Evolutionary conservation across 1,140 invertebrate species (phyloP).

Genomic region (Triops cancriformis): DNA sequence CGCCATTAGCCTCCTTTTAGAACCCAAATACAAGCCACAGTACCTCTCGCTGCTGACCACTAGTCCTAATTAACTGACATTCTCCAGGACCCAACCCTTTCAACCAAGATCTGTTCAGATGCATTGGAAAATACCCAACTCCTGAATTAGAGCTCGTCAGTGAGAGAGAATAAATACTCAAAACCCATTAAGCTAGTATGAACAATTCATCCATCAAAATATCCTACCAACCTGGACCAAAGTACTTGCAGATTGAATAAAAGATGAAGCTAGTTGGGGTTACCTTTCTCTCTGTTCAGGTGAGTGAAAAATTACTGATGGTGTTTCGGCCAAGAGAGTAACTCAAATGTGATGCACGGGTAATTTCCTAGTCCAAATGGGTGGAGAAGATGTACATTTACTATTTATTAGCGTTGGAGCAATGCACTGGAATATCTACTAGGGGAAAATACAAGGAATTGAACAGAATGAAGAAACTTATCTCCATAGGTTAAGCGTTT

Average conservation of each 20-base stretch:
- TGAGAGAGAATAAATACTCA: not conserved
- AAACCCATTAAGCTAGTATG: not conserved
- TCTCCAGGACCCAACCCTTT: not conserved
- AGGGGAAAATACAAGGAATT: too few relatives aligned
- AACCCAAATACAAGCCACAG: not conserved
- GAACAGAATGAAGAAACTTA: too few relatives aligned
- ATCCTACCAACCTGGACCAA: not conserved
- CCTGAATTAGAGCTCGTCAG: not conserved
- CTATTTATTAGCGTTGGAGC: too few relatives aligned
- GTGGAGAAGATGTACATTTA: too few relatives aligned
- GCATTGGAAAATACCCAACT: not conserved
- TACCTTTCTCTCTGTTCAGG: not conserved
- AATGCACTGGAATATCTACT: too few relatives aligned
- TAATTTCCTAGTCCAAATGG: too few relatives aligned
- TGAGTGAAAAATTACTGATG: too few relatives aligned
- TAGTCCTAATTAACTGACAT: not conserved
- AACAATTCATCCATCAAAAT: conserved; percentile 3
- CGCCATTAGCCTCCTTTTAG: conserved; percentile 7
- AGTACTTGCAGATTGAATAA: not conserved
- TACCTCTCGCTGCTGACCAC: not conserved
- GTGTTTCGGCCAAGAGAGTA: too few relatives aligned
- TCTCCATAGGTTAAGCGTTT: too few relatives aligned
- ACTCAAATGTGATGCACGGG: too few relatives aligned
- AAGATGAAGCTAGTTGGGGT: not conserved
- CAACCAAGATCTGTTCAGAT: not conserved